Evolutionary conservation across 2,888 invertebrate species (phyloP).

Genomic region (Drosophila vallismaia): DNA sequence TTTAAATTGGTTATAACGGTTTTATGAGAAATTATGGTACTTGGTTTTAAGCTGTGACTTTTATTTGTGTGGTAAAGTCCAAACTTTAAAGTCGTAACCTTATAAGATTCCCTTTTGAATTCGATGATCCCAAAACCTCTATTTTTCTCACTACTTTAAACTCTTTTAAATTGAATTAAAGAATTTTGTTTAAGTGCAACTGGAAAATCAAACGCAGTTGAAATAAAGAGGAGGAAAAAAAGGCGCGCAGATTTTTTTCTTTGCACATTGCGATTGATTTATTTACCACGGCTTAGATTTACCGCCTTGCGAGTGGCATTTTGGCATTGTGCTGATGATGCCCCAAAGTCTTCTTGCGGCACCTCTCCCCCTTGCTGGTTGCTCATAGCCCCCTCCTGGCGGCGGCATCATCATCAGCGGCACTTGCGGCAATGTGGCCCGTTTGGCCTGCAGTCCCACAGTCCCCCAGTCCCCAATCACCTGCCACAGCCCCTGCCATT

Average conservation of each 20-base stretch:
- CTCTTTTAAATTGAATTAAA: not conserved
- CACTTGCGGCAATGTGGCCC: conserved; percentile 46
- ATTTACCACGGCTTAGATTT: conserved; percentile 80
- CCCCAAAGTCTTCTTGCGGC: conserved; percentile 46
- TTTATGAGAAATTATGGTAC: too few relatives aligned
- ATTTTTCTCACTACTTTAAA: not conserved
- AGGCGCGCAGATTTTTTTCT: conserved; percentile 38
- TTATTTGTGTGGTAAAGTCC: too few relatives aligned
- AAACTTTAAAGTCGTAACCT: too few relatives aligned
- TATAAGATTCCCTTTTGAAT: too few relatives aligned
- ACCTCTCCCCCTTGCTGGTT: not conserved
- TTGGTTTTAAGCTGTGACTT: too few relatives aligned
- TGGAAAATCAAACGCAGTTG: conserved; percentile 38
- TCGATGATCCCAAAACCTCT: too few relatives aligned
- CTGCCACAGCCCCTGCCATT: not conserved
- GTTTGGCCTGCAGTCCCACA: conserved; percentile 30
- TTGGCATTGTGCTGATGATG: conserved; percentile 77
- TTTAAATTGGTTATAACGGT: too few relatives aligned
- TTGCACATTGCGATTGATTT: conserved; percentile 79
- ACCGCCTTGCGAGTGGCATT: conserved; percentile 77
- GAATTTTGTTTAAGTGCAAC: conserved; percentile 12
- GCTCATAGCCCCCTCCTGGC: conserved; percentile 13
- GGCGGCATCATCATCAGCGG: conserved; percentile 42
- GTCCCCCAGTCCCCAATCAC: conserved; percentile 3
- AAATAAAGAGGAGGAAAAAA: conserved; percentile 45